Evolutionary conservation across 1,140 invertebrate genomes (phyloP).

Genomic region (Scaptomyza pallida): DNA sequence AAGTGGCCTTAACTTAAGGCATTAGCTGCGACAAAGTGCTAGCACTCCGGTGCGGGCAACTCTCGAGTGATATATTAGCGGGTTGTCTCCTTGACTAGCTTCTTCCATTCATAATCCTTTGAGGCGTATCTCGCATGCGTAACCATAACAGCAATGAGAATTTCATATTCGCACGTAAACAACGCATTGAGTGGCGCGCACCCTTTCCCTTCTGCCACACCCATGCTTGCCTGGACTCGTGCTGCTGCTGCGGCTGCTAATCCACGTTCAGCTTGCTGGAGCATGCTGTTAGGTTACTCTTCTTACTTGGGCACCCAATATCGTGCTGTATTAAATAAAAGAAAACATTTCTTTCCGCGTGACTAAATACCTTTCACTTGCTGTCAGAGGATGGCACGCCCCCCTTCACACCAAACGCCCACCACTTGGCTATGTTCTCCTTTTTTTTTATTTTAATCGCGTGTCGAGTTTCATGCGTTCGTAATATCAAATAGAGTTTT

Average conservation of each 20-base stretch:
- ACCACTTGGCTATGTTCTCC: constrained; percentile 35
- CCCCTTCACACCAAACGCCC: constrained; percentile 14
- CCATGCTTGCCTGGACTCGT: not conserved
- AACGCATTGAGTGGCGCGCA: constrained; percentile 53
- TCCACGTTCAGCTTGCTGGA: constrained; percentile 58
- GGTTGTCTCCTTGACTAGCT: constrained; percentile 9
- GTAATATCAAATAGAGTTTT: constrained; percentile 71
- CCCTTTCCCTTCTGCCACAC: constrained; percentile 11
- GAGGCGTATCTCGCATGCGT: constrained; percentile 44
- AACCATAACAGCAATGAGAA: constrained; percentile 58
- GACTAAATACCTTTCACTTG: constrained; percentile 81
- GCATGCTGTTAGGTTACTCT: constrained; percentile 37
- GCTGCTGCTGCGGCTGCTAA: constrained; percentile 39
- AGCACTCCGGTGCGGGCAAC: constrained; percentile 23
- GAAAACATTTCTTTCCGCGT: constrained; percentile 80
- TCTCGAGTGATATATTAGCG: constrained; percentile 36
- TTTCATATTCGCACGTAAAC: constrained; percentile 75
- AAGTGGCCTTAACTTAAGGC: constrained; percentile 58
- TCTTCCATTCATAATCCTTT: constrained; percentile 56
- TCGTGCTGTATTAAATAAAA: constrained; percentile 68
- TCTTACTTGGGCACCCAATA: constrained; percentile 9
- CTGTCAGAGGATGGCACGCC: constrained; percentile 61
- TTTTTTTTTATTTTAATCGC: constrained; percentile 65
- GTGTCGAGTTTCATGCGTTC: constrained; percentile 74
- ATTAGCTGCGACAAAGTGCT: constrained; percentile 42